phyloP scores from a whole-genome alignment of 2,888 invertebrate genomes.

The Stenurella melanura region DNA sequence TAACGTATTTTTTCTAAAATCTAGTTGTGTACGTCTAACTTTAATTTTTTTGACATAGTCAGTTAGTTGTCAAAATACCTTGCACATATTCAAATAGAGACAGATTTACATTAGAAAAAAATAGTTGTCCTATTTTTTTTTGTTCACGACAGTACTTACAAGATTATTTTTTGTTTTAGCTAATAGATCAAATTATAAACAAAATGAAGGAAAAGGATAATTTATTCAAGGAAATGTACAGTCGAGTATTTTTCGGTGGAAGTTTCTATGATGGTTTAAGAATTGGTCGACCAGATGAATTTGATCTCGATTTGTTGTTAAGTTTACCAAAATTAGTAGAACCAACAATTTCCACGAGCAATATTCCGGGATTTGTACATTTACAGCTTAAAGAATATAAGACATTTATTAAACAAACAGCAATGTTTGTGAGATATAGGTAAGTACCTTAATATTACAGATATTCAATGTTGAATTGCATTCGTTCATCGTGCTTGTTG shows the following conservation, averaged over 20 bases:
- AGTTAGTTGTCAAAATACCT: no score
- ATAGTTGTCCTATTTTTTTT: no score
- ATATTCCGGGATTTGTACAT: slow-evolving; percentile 73
- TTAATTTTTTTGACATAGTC: no score
- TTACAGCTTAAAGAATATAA: slow-evolving; percentile 68
- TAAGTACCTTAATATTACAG: slow-evolving; percentile 61
- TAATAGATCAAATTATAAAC: slow-evolving; percentile 41
- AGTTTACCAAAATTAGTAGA: slow-evolving; percentile 73
- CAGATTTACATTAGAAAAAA: no score
- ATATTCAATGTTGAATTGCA: no score
- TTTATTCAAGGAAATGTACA: slow-evolving; percentile 66
- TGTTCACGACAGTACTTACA: no score
- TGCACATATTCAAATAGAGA: no score
- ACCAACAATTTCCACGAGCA: slow-evolving; percentile 62
- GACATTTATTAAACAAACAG: slow-evolving; percentile 52
- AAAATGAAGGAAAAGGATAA: slow-evolving; percentile 65
- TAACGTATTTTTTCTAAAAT: no score
- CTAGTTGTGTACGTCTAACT: no score
- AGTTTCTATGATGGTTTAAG: slow-evolving; percentile 78
- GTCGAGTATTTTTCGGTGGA: slow-evolving; percentile 74
- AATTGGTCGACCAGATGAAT: slow-evolving; percentile 77
- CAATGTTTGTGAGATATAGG: slow-evolving; percentile 71
- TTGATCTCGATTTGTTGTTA: slow-evolving; percentile 78
- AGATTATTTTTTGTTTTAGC: slow-evolving; percentile 42
- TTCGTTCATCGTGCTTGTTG: no score